Conservation (phyloP, 2,113 vertebrate species). For the Zeus faber region DNA sequence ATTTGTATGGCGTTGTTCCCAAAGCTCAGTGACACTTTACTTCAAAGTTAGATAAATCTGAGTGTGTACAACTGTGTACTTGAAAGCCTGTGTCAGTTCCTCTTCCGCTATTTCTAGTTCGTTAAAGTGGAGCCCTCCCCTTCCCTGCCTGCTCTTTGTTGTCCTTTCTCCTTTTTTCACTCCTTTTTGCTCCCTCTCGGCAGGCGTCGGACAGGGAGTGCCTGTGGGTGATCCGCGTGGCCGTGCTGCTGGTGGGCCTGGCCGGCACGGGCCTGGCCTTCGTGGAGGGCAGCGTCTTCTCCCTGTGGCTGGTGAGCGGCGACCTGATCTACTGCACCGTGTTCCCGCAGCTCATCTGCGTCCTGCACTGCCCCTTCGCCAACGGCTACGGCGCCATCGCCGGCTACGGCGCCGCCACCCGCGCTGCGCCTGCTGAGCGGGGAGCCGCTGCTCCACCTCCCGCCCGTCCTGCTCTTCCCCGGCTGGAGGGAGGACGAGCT, state of each 20-base stretch:
- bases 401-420: constrained; percentile 9
- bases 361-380: constrained; percentile 40
- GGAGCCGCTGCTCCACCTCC: background rate
- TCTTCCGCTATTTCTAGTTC: background rate
- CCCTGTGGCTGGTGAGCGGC: constrained; percentile 69
- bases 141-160: background rate
- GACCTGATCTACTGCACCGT: constrained; percentile 68
- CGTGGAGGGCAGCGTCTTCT: constrained; percentile 56
- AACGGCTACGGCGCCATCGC: constrained; percentile 62
- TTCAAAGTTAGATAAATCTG: background rate
- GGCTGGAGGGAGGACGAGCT: constrained; percentile 1
- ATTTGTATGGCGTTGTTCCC: too few relatives aligned
- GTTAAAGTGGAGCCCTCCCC: too few relatives aligned
- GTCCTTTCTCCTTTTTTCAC: background rate
- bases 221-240: constrained; percentile 60
- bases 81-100: background rate
- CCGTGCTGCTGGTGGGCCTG: constrained; percentile 57
- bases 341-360: constrained; percentile 53
- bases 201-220: constrained; percentile 71
- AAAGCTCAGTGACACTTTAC: too few relatives aligned
- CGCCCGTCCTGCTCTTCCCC: constrained; percentile 3
- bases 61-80: background rate
- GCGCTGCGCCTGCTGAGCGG: background rate
- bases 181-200: constrained; percentile 2
- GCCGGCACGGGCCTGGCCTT: constrained; percentile 60